Percentiles rank a stretch among this genome's conserved stretches.
These are phyloP conservation scores for Martes martes DNA, from an alignment of 2,113 vertebrate genomes.

Conservation along the genomic window DNA sequence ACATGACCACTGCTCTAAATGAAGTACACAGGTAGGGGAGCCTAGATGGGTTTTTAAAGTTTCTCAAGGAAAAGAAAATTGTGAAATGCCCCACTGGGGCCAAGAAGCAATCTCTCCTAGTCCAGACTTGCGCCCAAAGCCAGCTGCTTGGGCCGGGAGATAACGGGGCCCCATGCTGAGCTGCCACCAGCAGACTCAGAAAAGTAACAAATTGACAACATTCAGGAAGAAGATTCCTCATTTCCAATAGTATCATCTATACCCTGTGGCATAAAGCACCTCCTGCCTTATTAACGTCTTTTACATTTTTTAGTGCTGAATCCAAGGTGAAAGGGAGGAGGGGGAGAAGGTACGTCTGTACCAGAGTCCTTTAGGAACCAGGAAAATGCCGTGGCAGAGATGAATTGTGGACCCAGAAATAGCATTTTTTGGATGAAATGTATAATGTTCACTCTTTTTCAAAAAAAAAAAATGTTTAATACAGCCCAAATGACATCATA, in stretches of 20 bases:
- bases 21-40: slow-evolving; percentile 37
- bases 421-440: slow-evolving; percentile 60
- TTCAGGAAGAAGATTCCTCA: slow-evolving; percentile 75
- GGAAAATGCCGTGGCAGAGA: slow-evolving; percentile 49
- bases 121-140: slow-evolving; percentile 62
- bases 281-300: slow-evolving; percentile 73
- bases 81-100: slow-evolving; percentile 58
- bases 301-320: slow-evolving; percentile 62
- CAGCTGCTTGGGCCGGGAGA: slow-evolving; percentile 51
- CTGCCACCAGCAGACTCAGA: slow-evolving; percentile 70
- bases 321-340: slow-evolving; percentile 70
- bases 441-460: slow-evolving; percentile 64
- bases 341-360: slow-evolving; percentile 47
- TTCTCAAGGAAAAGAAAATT: slow-evolving; percentile 71
- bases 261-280: slow-evolving; percentile 73
- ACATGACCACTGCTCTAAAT: not conserved
- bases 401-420: slow-evolving; percentile 21
- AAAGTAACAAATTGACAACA: slow-evolving; percentile 77
- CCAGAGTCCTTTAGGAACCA: slow-evolving; percentile 36
- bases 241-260: slow-evolving; percentile 72
- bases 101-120: slow-evolving; percentile 66
- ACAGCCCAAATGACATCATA: slow-evolving; percentile 71
- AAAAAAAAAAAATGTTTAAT: slow-evolving; percentile 56
- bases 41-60: slow-evolving; percentile 50
- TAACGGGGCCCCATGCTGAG: slow-evolving; percentile 54